phyloP scores from a whole-genome alignment of 2,113 vertebrate species.

The Myocastor coypus region DNA sequence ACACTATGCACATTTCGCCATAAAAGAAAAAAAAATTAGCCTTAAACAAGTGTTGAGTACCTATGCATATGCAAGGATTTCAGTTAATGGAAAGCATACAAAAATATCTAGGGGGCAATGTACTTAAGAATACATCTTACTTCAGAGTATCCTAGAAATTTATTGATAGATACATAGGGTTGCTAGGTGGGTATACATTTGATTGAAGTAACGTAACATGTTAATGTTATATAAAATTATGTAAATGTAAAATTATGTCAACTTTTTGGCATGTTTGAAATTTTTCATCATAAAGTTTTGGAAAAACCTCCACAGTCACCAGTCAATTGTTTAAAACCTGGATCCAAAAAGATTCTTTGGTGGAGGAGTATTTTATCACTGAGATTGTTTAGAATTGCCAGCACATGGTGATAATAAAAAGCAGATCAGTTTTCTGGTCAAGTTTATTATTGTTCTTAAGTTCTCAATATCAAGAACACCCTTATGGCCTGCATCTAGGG shows the following conservation, averaged over 20 bases:
- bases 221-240: constrained; percentile 29
- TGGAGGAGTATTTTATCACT: constrained; percentile 63
- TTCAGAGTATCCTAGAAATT: neutral
- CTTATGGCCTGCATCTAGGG: constrained; percentile 10
- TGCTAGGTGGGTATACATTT: neutral
- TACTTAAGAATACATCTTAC: neutral
- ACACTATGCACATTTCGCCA: constrained; percentile 19
- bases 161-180: neutral
- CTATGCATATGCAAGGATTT: constrained; percentile 11
- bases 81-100: neutral
- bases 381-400: constrained; percentile 51
- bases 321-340: constrained; percentile 50
- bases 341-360: constrained; percentile 35
- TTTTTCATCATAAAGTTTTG: constrained; percentile 47
- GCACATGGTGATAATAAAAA: constrained; percentile 73
- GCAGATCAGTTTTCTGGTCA: constrained; percentile 35
- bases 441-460: constrained; percentile 69
- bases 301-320: neutral
- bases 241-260: constrained; percentile 19
- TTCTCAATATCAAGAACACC: constrained; percentile 44
- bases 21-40: neutral
- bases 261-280: constrained; percentile 27
- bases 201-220: neutral
- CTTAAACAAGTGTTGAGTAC: neutral
- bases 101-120: neutral